Percentiles rank a stretch among this genome's conserved stretches.
phyloP scores from a whole-genome alignment of 1,140 invertebrate genomes.

The Araneus ventricosus region DNA sequence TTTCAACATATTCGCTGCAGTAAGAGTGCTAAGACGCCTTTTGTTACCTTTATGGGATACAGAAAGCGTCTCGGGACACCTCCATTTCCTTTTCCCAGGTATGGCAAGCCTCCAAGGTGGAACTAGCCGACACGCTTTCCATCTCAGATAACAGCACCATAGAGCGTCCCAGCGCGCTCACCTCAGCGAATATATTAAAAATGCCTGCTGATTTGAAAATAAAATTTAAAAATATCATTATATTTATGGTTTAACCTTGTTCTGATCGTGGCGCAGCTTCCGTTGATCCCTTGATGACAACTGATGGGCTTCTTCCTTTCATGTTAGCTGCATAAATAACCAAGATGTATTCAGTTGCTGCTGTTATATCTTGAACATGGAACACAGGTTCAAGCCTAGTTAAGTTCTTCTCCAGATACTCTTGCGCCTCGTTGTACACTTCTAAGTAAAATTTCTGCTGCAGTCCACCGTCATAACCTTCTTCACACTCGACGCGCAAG shows the following conservation, averaged over 20 bases:
- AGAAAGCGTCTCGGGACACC: too few relatives aligned
- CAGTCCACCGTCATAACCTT: slow-evolving; percentile 89
- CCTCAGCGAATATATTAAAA: too few relatives aligned
- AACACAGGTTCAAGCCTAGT: slow-evolving; percentile 78
- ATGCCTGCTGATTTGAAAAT: background rate
- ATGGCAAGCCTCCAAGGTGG: too few relatives aligned
- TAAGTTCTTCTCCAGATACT: slow-evolving; percentile 75
- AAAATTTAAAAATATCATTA: background rate
- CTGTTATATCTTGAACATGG: slow-evolving; percentile 85
- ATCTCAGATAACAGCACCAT: too few relatives aligned
- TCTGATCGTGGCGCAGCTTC: slow-evolving; percentile 77
- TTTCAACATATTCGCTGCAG: too few relatives aligned
- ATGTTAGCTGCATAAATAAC: slow-evolving; percentile 91
- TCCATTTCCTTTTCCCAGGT: too few relatives aligned
- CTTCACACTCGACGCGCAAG: slow-evolving; percentile 87
- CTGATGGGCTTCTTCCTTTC: slow-evolving; percentile 90
- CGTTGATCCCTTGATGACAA: slow-evolving; percentile 90
- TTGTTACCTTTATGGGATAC: too few relatives aligned
- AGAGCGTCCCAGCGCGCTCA: too few relatives aligned
- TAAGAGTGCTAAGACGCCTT: too few relatives aligned
- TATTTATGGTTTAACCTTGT: slow-evolving; percentile 43
- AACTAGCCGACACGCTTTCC: too few relatives aligned
- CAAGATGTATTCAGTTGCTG: slow-evolving; percentile 88
- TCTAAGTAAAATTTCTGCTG: slow-evolving; percentile 91
- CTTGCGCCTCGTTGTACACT: slow-evolving; percentile 85